Base-by-base conservation (phyloP, 2,113 vertebrate genomes). In the Chloebia gouldiae region DNA sequence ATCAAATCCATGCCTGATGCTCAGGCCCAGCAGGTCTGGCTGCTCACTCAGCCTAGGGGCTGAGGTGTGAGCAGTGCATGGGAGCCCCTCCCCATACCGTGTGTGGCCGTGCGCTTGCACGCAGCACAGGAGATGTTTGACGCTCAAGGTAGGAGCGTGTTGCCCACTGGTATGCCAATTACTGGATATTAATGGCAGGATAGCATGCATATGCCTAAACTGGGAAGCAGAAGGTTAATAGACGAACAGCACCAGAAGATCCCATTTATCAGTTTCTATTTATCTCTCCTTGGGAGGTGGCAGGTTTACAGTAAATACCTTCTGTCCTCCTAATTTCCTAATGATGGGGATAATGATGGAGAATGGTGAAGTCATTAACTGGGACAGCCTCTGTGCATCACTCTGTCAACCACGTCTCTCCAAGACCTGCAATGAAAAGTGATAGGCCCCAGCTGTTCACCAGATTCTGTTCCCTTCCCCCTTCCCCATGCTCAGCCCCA, bases 271-370 rank as follows among this genome's bases (percentile, higher is more conserved):
- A 99, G 99, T 98, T 99, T 99, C 99, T 99, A 99, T 99, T 99
- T 99, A 99, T 99, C 99, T 99, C 99, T 99, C 99, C 99, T 99
- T 99, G 99, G 99, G 99, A 99, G 99, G 99, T 99, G 99, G 99
- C 99, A 99, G 99, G 98, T 99, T 99, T 99, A 99, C 99, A 99
- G 99, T 99, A 99, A 99, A 99, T 99, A 99, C 99, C 99, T 99
- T 99, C 99, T 99, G 99, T 99, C 99, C 99, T 98, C 97, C 98
- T 99, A 99, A 99, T 99, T 99, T 99, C 98, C 99, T 99, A 99
- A 99, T 99, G 99, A 99, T 99, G 98, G 98, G 98, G 98, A 99
- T 99, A 99, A 99, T 99, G 99, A 99, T 98, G 98, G 99, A 99
- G 99, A 99, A 99, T 99, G 99, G 99, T 95, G 98, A 98, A 98